Evolutionary conservation across 2,888 invertebrate species (phyloP).

Genomic region (Limulus polyphemus): DNA sequence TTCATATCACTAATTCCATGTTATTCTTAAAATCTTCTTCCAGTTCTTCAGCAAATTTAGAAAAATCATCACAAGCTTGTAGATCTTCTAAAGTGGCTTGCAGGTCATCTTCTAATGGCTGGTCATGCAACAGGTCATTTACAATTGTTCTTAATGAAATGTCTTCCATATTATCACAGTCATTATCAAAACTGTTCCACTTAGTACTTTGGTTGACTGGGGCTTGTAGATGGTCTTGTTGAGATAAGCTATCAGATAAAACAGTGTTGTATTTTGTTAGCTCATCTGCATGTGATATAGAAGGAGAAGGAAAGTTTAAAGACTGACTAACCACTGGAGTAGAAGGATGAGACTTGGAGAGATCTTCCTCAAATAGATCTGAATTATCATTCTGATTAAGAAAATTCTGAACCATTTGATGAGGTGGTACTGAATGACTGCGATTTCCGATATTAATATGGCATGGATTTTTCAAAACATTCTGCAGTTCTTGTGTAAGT

Average conservation of each 20-base stretch:
- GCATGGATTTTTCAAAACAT: conserved; percentile 12
- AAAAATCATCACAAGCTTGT: conserved; percentile 29
- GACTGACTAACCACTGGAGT: conserved; percentile 21
- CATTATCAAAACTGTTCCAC: conserved; percentile 10
- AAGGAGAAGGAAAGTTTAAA: conserved; percentile 22
- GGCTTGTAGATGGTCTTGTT: neutral
- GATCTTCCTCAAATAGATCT: neutral
- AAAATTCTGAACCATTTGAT: conserved; percentile 41
- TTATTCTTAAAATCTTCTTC: conserved; percentile 5
- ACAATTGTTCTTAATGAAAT: conserved; percentile 17
- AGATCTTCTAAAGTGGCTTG: conserved; percentile 27
- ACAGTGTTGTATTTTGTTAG: neutral
- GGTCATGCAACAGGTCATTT: conserved; percentile 17
- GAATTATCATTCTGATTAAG: conserved; percentile 5
- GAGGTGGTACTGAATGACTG: conserved; percentile 70
- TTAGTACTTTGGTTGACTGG: conserved; percentile 1
- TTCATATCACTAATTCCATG: too few relatives aligned
- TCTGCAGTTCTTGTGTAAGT: conserved; percentile 17
- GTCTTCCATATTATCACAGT: conserved; percentile 8
- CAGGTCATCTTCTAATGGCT: conserved; percentile 24
- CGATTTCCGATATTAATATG: conserved; percentile 36
- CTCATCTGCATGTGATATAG: too few relatives aligned
- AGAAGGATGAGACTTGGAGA: conserved; percentile 23
- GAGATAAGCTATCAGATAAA: neutral
- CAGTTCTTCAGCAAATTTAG: conserved; percentile 26